Conservation (phyloP, 2,888 invertebrate species). For the Rotaria macrura region DNA sequence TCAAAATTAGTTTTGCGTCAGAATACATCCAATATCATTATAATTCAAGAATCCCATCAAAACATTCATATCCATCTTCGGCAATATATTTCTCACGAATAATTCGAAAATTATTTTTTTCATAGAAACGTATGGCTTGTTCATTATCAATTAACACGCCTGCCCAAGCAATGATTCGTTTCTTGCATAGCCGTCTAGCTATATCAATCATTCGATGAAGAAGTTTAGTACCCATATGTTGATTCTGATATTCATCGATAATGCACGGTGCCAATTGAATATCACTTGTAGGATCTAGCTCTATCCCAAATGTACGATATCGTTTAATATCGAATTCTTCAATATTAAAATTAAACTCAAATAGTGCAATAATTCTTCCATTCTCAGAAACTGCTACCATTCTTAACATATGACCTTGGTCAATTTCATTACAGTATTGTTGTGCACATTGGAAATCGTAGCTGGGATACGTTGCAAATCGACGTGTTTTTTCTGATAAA, state of each 20-base stretch:
- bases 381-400: not conserved
- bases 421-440: not conserved
- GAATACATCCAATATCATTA: too few relatives aligned
- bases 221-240: not conserved
- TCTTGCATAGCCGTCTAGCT: not conserved
- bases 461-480: not conserved
- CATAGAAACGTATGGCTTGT: not conserved
- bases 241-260: not conserved
- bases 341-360: not conserved
- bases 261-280: not conserved
- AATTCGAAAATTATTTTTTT: not conserved
- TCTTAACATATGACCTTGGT: not conserved
- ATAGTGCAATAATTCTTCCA: not conserved
- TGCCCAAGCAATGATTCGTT: not conserved
- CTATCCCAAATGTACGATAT: not conserved
- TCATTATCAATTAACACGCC: not conserved
- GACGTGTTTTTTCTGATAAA: not conserved
- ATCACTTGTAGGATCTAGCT: not conserved
- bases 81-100: not conserved
- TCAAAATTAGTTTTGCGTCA: too few relatives aligned
- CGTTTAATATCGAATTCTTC: not conserved
- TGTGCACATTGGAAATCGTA: not conserved
- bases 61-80: not conserved
- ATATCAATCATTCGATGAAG: not conserved
- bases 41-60: not conserved